These are phyloP conservation scores for Melanotaenia parkinsoni DNA, from an alignment of 2,797 vertebrate genomes.

Conservation along the genomic window DNA sequence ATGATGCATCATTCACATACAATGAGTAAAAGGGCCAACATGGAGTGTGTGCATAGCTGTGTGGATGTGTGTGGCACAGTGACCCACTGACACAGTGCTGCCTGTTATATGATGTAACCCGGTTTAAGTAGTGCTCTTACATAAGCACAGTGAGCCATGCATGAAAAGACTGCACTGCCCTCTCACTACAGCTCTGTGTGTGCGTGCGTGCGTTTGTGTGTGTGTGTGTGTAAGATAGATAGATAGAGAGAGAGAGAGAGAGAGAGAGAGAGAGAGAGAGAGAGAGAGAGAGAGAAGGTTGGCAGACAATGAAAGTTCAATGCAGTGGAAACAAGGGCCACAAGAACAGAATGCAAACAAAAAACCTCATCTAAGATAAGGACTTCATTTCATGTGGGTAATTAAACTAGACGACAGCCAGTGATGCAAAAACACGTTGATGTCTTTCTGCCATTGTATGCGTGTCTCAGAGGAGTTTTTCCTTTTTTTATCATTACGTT, in stretches of 20 bases:
- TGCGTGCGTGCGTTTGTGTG: constrained; percentile 7
- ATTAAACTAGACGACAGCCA: constrained; percentile 42
- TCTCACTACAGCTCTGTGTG: constrained; percentile 64
- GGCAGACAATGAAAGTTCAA: constrained; percentile 66
- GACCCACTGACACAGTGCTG: constrained; percentile 82
- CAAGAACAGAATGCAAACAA: constrained; percentile 52
- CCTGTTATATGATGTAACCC: constrained; percentile 78
- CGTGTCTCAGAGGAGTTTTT: constrained; percentile 17
- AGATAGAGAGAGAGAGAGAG: too few species aligned
- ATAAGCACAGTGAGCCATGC: constrained; percentile 79
- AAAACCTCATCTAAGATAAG: constrained; percentile 44
- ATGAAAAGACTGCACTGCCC: constrained; percentile 74
- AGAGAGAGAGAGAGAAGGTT: constrained; percentile 38
- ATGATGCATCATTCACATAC: constrained; percentile 16
- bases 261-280: background rate
- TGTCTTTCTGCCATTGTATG: constrained; percentile 25
- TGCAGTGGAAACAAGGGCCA: constrained; percentile 55
- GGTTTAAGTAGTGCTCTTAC: constrained; percentile 80
- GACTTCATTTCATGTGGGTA: constrained; percentile 44
- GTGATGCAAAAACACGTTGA: constrained; percentile 30
- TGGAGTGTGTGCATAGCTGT: constrained; percentile 38
- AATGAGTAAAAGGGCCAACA: constrained; percentile 33
- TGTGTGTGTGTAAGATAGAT: constrained; percentile 14
- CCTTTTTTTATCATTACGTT: constrained; percentile 5
- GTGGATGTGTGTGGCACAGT: constrained; percentile 72